Evolutionary conservation across 2,797 vertebrate genomes (phyloP).

Genomic region (Eulemur rubriventer): DNA sequence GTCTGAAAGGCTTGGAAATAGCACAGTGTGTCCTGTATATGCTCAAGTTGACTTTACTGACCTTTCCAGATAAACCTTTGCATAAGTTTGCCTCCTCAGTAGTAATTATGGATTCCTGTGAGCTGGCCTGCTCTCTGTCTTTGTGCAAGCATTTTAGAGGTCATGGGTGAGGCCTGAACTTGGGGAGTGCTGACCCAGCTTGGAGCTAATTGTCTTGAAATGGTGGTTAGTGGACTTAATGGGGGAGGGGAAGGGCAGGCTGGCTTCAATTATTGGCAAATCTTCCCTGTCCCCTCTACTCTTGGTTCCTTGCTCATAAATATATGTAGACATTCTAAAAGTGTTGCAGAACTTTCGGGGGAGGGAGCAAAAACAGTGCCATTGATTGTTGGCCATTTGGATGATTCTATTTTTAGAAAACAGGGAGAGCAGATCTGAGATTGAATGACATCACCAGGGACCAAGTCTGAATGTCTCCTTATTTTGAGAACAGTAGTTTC

Average conservation of each 20-base stretch:
- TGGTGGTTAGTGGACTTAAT: neutral
- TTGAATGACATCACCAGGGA: neutral
- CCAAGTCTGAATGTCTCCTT: neutral
- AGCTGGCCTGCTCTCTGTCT: neutral
- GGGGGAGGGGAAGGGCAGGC: neutral
- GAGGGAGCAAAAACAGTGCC: neutral
- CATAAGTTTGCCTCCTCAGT: neutral
- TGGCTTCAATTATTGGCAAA: neutral
- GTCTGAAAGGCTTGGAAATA: neutral
- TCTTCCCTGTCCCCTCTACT: neutral
- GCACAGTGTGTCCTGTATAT: accelerated
- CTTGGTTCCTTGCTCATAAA: constrained; percentile 33
- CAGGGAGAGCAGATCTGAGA: neutral
- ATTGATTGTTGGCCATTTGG: neutral
- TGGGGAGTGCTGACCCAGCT: neutral
- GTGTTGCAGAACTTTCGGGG: neutral
- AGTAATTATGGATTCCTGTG: neutral
- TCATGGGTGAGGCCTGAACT: neutral
- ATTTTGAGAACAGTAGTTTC: neutral
- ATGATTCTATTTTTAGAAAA: constrained; percentile 6
- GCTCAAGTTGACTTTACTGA: neutral
- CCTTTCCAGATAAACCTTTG: neutral
- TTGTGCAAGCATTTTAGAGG: neutral
- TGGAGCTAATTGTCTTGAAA: neutral
- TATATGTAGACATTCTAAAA: neutral